These are phyloP conservation scores for Pseudochromis fuscus DNA, from an alignment of 2,797 vertebrate species.

Conservation along the genomic window DNA sequence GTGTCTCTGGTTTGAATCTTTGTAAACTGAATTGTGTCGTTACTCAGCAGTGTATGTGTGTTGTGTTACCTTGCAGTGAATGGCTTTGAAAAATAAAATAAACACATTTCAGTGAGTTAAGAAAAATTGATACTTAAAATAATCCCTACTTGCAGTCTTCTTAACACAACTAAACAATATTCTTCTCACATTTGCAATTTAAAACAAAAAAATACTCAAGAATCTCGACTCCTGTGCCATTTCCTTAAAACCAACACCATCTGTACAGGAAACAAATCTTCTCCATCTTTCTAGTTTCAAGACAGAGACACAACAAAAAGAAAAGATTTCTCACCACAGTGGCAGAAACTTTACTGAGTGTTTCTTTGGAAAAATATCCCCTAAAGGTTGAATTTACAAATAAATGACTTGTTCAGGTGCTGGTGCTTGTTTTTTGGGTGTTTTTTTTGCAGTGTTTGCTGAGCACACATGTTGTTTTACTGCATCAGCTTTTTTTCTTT, in stretches of 20 bases:
- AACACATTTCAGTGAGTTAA: no score
- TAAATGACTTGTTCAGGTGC: neutral
- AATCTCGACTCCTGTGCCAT: neutral
- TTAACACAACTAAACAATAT: neutral
- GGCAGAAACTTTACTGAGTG: neutral
- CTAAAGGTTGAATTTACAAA: constrained; percentile 5
- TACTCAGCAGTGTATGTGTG: no score
- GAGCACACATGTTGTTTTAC: constrained; percentile 10
- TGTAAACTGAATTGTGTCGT: no score
- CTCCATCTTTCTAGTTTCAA: constrained; percentile 12
- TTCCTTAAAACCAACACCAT: neutral
- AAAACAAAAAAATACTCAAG: neutral
- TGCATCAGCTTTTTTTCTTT: constrained; percentile 3
- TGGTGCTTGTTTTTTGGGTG: no score
- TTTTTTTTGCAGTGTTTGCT: constrained; percentile 3
- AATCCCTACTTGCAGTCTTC: neutral
- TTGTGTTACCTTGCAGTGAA: no score
- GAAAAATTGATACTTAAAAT: neutral
- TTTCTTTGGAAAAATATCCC: constrained; percentile 1
- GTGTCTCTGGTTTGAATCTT: neutral
- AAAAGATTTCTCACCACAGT: neutral
- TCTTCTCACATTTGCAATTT: constrained; percentile 12
- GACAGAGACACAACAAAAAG: neutral
- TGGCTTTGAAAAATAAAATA: no score
- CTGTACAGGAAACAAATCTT: constrained; percentile 2